Percentiles rank a stretch among this genome's conserved stretches.
Conservation (phyloP, 2,113 vertebrate genomes). For the Podarcis raffonei region DNA sequence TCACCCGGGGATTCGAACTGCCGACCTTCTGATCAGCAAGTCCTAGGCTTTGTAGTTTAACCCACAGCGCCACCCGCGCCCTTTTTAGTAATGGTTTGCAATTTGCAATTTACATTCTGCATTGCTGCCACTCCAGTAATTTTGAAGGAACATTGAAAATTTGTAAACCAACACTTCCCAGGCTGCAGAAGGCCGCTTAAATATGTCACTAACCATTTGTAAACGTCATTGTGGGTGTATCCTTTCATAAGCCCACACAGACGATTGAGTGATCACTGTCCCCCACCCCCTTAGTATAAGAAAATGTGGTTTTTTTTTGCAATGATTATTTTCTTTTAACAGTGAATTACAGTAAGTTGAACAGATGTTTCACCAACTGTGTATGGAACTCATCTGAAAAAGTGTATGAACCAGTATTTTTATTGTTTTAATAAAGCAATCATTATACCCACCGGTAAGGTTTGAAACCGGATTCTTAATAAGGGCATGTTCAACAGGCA, state of each 20-base stretch:
- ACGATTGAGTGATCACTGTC: conserved; percentile 48
- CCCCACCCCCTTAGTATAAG: conserved; percentile 64
- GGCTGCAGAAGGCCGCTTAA: conserved; percentile 40
- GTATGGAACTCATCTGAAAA: conserved; percentile 55
- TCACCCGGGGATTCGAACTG: no score
- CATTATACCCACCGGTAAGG: conserved; percentile 68
- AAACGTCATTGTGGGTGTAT: conserved; percentile 58
- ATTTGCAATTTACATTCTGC: background rate
- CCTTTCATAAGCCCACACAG: conserved; percentile 28
- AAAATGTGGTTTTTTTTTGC: conserved; percentile 58
- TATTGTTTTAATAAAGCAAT: conserved; percentile 74
- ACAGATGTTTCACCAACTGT: conserved; percentile 73
- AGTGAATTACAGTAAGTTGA: conserved; percentile 62
- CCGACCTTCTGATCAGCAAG: no score
- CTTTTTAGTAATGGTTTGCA: background rate
- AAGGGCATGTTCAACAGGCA: conserved; percentile 70
- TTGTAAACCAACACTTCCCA: background rate
- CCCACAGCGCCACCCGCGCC: no score
- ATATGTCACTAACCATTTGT: conserved; percentile 49
- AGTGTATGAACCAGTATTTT: conserved; percentile 67
- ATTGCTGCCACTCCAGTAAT: background rate
- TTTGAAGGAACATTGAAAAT: background rate
- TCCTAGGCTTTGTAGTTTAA: no score
- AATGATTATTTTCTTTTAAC: conserved; percentile 69
- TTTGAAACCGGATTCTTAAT: conserved; percentile 71